These are phyloP conservation scores for Pissodes strobi DNA, from an alignment of 1,140 invertebrate genomes.

Conservation along the genomic window DNA sequence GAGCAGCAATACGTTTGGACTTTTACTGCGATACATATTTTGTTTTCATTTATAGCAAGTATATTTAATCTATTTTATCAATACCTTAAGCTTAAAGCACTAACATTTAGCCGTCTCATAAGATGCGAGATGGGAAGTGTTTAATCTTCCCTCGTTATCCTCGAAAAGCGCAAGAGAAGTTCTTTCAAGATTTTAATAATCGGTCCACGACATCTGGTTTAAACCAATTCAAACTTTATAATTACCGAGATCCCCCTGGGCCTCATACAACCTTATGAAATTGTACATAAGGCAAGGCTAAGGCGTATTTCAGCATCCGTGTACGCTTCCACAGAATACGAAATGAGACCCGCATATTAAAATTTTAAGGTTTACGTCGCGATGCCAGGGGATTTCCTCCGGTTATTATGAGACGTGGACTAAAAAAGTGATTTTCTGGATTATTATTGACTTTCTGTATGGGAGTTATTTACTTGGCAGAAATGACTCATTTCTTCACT, in stretches of 20 bases:
- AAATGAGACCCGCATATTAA: constrained; percentile 19
- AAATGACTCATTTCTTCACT: too few species aligned
- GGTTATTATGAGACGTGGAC: neutral
- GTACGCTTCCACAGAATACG: constrained; percentile 19
- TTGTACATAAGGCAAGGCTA: constrained; percentile 10
- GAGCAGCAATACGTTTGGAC: too few species aligned
- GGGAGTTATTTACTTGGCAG: too few species aligned
- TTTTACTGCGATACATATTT: too few species aligned
- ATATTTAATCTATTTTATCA: too few species aligned
- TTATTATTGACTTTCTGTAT: too few species aligned
- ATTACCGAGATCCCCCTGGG: constrained; percentile 23
- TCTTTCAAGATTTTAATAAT: constrained; percentile 18
- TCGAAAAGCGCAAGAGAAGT: neutral
- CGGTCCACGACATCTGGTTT: constrained; percentile 20
- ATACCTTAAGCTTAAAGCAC: too few species aligned
- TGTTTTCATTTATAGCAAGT: too few species aligned
- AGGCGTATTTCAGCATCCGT: constrained; percentile 1
- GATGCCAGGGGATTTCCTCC: neutral
- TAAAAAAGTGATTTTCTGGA: too few species aligned
- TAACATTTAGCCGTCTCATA: too few species aligned
- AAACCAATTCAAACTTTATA: constrained; percentile 24
- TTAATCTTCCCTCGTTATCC: too few species aligned
- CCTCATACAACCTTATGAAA: constrained; percentile 10
- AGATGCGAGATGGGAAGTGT: too few species aligned
- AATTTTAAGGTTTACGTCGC: constrained; percentile 8